phyloP scores from a whole-genome alignment of 2,797 vertebrate genomes.

The Crenuchus spilurus region DNA sequence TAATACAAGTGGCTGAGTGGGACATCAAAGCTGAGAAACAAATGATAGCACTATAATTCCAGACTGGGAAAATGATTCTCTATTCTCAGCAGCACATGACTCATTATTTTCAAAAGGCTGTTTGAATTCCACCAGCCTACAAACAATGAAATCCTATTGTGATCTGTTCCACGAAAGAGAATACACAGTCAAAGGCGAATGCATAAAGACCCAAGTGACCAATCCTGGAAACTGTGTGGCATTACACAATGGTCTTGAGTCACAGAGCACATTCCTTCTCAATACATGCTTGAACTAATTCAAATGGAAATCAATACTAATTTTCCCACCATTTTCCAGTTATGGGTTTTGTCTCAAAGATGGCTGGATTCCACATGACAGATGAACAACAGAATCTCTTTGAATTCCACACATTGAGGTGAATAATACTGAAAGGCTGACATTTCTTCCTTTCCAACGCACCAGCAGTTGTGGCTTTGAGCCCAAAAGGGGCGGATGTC shows the following conservation, averaged over 20 bases:
- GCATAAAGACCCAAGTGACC: neutral
- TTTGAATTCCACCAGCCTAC: slow-evolving; percentile 31
- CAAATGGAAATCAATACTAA: slow-evolving; percentile 5
- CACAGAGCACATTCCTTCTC: neutral
- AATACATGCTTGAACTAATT: neutral
- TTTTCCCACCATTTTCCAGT: slow-evolving; percentile 21
- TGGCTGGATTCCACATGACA: slow-evolving; percentile 32
- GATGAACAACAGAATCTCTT: slow-evolving; percentile 31
- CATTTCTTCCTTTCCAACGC: slow-evolving; percentile 6
- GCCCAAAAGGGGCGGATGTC: slow-evolving; percentile 50
- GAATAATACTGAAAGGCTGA: slow-evolving; percentile 6
- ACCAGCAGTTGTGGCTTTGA: slow-evolving; percentile 24
- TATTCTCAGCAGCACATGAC: slow-evolving; percentile 11
- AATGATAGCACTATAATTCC: neutral
- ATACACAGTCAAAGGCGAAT: slow-evolving; percentile 18
- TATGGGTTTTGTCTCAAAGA: slow-evolving; percentile 12
- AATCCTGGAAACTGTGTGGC: slow-evolving; percentile 23
- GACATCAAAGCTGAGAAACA: slow-evolving; percentile 16
- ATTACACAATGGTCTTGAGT: neutral
- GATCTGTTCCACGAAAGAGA: slow-evolving; percentile 14
- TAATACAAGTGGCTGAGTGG: neutral
- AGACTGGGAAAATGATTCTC: slow-evolving; percentile 24
- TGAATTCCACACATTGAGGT: slow-evolving; percentile 17
- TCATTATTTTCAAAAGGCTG: slow-evolving; percentile 5
- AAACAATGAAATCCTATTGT: slow-evolving; percentile 23